Evolutionary conservation across 2,888 invertebrate species (phyloP), one percentile per base, ranked within the genome.

Genomic region (Plusia festucae): DNA sequence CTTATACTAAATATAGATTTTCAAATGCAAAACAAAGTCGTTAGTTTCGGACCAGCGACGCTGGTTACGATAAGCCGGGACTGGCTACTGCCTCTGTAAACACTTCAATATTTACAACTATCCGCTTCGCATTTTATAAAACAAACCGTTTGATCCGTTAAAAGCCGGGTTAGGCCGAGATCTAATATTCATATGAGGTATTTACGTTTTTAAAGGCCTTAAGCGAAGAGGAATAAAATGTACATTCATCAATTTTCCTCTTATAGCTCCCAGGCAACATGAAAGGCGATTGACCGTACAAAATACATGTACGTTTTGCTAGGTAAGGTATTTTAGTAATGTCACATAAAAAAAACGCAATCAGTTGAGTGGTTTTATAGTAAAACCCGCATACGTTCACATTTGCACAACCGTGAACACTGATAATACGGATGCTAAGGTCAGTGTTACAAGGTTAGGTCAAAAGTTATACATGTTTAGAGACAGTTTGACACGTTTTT

Each of bases 51-150:
- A 34, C 27, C 68, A 71, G 70, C 70, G 66, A 4, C 18, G 55
- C 55, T 65, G 63, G 54, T 59, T 55, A 56, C 74, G 83, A 82
- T 85, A 85, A 83, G 75, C 78, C 72, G 60, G 63, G 66, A 54
- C n/a, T n/a, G n/a, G n/a, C n/a, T n/a, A 60, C 61, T 40, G 65
- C 64, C 73, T 68, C 76, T 74, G 81, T 81, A 82, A 79, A 82
- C 80, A 84, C 75, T 81, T 62, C 73, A 77, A 82, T 81, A 82
- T 83, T 83, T 81, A 83, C 75, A 78, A 76, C 74, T 67, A 66
- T 68, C 72, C 64, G 56, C 57, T 58, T 49, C 34, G 63, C 51
- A 64, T 62, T 72, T 69, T 60, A 46, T 56, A 56, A 63, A 70
- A 71, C 49, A 60, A 20, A 32, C 27, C 30, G 44, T 11, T 4